Base-by-base conservation (phyloP, 2,797 vertebrate species). In the Borostomias antarcticus region DNA sequence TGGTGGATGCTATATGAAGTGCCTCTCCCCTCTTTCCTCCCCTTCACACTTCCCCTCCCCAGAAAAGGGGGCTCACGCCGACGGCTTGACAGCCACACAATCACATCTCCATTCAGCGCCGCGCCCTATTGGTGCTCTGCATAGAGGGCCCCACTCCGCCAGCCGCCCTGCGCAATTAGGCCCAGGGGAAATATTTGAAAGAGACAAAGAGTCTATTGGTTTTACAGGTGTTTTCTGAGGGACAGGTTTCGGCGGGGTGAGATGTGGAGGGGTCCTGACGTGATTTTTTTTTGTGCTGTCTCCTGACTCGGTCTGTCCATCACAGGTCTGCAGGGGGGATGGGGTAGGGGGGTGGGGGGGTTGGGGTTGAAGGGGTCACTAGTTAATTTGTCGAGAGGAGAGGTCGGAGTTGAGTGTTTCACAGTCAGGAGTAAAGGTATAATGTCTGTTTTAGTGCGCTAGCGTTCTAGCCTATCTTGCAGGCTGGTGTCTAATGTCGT, bases 11-110 rank as follows among this genome's bases (percentile, higher is more conserved):
- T 96, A 97, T 98, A 98, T 98, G 96, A 98, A 97, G 96, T 96
- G 95, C 95, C 94, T 95, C 93, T 92, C 92, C 25, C 65, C 60
- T n/a, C n/a, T 91, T 87, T 92, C 90, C 94, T 92, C 92, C 91
- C 92, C 92, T 91, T 94, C 91, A 93, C 92, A 93, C 92, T 94
- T 94, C 93, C 94, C 93, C 94, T 95, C 93, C 94, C 92, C 92
- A 96, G 94, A 96, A 97, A 95, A 94, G 95, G 94, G 94, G 95
- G 93, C 92, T 94, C 93, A 96, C 94, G 96, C 94, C 95, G 94
- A 96, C 96, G 95, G 92, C 93, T 96, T 98, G 97, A 98, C 97
- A 98, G 96, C 95, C 96, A 94, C 94, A 98, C 96, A 98, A 98
- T 98, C 97, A 98, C 95, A 95, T 96, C 95, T 94, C 96, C 94